phyloP scores from a whole-genome alignment of 2,797 vertebrate genomes.

The Argyrosomus regius region DNA sequence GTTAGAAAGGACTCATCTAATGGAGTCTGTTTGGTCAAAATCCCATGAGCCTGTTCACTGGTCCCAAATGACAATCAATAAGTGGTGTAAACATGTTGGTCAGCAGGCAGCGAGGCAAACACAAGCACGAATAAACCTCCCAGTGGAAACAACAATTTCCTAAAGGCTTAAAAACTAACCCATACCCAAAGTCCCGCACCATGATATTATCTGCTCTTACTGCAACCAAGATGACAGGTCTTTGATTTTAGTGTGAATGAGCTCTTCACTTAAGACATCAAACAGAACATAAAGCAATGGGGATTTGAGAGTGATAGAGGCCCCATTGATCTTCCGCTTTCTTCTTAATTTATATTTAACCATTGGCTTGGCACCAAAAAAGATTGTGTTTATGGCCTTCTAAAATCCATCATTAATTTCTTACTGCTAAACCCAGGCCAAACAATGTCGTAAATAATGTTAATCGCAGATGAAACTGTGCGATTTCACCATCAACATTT shows the following conservation, averaged over 20 bases:
- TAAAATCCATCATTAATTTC: conserved; percentile 84
- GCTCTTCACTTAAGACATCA: conserved; percentile 83
- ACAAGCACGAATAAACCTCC: conserved; percentile 42
- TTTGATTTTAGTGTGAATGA: conserved; percentile 84
- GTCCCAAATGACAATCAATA: conserved; percentile 20
- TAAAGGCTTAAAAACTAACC: conserved; percentile 60
- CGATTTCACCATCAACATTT: conserved; percentile 64
- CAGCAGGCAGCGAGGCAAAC: conserved; percentile 36
- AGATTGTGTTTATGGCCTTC: conserved; percentile 78
- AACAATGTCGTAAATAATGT: conserved; percentile 79
- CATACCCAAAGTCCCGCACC: conserved; percentile 67
- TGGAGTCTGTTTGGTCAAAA: conserved; percentile 5
- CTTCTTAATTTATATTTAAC: conserved; percentile 87
- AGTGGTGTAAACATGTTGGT: conserved; percentile 42
- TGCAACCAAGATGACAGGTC: conserved; percentile 78
- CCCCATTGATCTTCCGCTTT: conserved; percentile 84
- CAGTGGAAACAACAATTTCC: conserved; percentile 60
- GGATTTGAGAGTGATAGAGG: conserved; percentile 84
- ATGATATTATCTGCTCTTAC: conserved; percentile 77
- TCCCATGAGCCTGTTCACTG: conserved; percentile 10
- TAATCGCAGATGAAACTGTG: conserved; percentile 75
- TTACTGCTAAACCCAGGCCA: conserved; percentile 72
- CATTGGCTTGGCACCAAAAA: conserved; percentile 80
- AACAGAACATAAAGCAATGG: conserved; percentile 83
- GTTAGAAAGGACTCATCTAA: background rate